These are phyloP conservation scores for Ceratotherium simum DNA, from an alignment of 2,113 vertebrate species.

Conservation along the genomic window DNA sequence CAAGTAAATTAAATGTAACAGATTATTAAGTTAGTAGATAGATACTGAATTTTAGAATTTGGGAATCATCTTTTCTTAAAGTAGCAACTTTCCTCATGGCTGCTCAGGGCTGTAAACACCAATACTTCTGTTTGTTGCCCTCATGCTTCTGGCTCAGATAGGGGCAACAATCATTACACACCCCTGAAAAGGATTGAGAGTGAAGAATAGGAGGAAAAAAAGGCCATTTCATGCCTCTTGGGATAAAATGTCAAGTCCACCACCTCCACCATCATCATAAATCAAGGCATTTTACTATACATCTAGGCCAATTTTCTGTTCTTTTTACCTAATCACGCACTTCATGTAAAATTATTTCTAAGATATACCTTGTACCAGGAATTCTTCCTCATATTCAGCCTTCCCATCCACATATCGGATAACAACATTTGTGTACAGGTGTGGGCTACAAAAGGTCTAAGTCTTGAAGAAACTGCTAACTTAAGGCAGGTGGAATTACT, in stretches of 20 bases:
- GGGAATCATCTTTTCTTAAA: conserved; percentile 22
- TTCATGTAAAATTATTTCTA: conserved; percentile 41
- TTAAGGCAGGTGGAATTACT: conserved; percentile 99
- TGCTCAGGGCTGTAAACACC: neutral
- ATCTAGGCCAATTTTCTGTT: neutral
- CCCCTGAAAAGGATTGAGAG: neutral
- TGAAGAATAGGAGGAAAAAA: neutral
- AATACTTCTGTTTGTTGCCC: neutral
- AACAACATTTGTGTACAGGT: conserved; percentile 99
- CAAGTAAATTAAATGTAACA: conserved; percentile 59
- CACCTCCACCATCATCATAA: neutral
- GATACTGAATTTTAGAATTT: conserved; percentile 23
- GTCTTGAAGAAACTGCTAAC: conserved; percentile 96
- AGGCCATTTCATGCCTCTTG: neutral
- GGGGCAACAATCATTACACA: neutral
- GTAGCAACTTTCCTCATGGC: neutral
- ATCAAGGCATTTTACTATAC: neutral
- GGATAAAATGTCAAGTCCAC: neutral
- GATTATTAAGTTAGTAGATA: conserved; percentile 25
- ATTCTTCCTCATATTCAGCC: conserved; percentile 99
- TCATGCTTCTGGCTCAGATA: neutral
- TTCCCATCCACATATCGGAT: conserved; percentile 99
- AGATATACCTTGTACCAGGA: conserved; percentile 99
- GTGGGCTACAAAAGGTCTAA: conserved; percentile 97
- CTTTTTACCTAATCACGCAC: conserved; percentile 12